Base-by-base conservation (phyloP, 2,888 invertebrate species). In the Tetanocera ferruginea region DNA sequence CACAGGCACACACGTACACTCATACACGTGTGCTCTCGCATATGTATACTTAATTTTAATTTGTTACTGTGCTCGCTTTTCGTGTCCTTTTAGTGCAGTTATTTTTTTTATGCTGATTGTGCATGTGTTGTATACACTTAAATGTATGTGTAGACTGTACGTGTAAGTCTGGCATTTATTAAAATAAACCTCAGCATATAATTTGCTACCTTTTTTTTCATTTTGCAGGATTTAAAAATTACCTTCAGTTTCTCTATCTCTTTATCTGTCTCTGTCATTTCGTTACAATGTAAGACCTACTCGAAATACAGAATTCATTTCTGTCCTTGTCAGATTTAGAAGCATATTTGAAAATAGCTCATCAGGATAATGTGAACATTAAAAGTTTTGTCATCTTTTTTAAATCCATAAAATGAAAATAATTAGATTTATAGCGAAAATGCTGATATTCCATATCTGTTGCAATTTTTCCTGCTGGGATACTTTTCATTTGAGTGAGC, bases 171-270 rank as follows among this genome's bases (percentile, higher is more conserved):
- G 67, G 19, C 11, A 11, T 55, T 71, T 31, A 55, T 28, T 71
- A 71, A 71, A 55, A 71, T 71, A 52, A 71, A 55, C 19, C 52
- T 31, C 52, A 31, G 70, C 70, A 28, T 55, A 71, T 71, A 55
- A 55, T 55, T 55, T n/a, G 28, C n/a, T 23, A 71, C 55, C 51
- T 64, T 25, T 25, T n/a, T 8, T 66, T 14, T 14, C 43, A 37
- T 43, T 43, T 43, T 14, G 43, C 43, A 43, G 43, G 43, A 43
- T 43, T 43, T 55, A 55, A 19, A 55, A 55, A 55, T 55, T 55
- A 19, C n/a, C n/a, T 55, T 19, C 8, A 19, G 1, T 11, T 43
- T 2, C 43, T 11, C 43, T n/a, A n/a, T n/a, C n/a, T n/a, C n/a
- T n/a, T n/a, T n/a, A n/a, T n/a, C n/a, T n/a, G n/a, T 43, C 37